Conservation (phyloP, 2,888 invertebrate species). For the Limnephilus auricula region DNA sequence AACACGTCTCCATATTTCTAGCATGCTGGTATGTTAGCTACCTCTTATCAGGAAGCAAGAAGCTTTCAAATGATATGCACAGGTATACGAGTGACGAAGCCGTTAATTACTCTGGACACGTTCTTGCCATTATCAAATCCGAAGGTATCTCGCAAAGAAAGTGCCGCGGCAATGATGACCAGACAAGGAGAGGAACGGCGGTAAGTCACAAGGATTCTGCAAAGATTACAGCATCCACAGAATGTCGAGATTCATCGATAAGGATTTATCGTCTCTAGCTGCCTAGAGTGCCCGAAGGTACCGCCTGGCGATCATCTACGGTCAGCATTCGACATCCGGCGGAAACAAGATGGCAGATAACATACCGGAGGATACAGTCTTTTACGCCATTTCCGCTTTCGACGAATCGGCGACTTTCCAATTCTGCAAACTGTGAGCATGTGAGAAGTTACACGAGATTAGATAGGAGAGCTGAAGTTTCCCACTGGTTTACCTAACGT, state of each 20-base stretch:
- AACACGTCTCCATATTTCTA: neutral
- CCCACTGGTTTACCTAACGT: neutral
- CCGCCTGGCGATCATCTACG: constrained; percentile 36
- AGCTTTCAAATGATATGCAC: neutral
- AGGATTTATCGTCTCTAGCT: constrained; percentile 19
- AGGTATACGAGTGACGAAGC: neutral
- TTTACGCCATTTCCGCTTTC: constrained; percentile 41
- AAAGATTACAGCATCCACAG: neutral
- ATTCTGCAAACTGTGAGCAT: constrained; percentile 19
- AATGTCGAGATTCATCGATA: constrained; percentile 39
- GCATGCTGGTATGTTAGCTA: neutral
- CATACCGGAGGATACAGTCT: constrained; percentile 9
- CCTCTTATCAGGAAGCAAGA: neutral
- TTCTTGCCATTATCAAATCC: neutral
- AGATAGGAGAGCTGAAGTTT: neutral
- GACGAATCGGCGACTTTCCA: constrained; percentile 49
- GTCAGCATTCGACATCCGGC: constrained; percentile 51
- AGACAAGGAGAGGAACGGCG: neutral
- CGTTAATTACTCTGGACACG: neutral
- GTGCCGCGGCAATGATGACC: neutral
- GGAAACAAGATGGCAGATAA: constrained; percentile 50
- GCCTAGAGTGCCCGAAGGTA: neutral
- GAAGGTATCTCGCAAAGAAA: neutral
- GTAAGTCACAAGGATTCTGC: neutral
- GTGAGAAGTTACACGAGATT: neutral